phyloP scores from a whole-genome alignment of 2,888 invertebrate species.

The Siphonodentalium dalli region DNA sequence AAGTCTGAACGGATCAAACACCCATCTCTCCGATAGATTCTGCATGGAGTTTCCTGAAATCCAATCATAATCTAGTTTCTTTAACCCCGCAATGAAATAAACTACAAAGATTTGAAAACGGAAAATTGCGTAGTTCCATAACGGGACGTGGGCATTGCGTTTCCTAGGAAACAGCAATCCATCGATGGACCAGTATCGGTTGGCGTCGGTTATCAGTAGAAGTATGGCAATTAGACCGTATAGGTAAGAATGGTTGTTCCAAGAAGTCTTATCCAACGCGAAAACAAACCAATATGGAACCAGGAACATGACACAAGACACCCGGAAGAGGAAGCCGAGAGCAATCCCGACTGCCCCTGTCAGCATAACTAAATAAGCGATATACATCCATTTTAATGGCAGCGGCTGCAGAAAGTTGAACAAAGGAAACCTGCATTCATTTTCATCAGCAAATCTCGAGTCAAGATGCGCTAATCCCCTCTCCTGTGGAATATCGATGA shows the following conservation, averaged over 20 bases:
- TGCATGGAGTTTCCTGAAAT: not conserved
- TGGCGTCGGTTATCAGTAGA: slow-evolving; percentile 76
- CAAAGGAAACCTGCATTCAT: slow-evolving; percentile 85
- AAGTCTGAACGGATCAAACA: not conserved
- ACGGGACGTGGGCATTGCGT: slow-evolving; percentile 72
- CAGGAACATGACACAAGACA: slow-evolving; percentile 74
- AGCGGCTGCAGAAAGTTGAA: slow-evolving; percentile 75
- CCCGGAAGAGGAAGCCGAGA: slow-evolving; percentile 79
- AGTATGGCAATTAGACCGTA: slow-evolving; percentile 81
- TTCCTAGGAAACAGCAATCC: slow-evolving; percentile 68
- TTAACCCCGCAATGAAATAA: not conserved
- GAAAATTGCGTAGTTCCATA: slow-evolving; percentile 89
- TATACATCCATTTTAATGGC: slow-evolving; percentile 78
- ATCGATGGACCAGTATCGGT: slow-evolving; percentile 82
- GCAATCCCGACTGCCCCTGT: slow-evolving; percentile 72
- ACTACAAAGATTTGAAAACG: slow-evolving; percentile 70
- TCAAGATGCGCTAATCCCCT: slow-evolving; percentile 80
- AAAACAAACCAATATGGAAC: slow-evolving; percentile 87
- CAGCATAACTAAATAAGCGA: slow-evolving; percentile 81
- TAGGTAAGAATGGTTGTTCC: slow-evolving; percentile 95
- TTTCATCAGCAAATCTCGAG: slow-evolving; percentile 78
- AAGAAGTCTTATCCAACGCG: slow-evolving; percentile 84
- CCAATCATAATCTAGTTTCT: not conserved
- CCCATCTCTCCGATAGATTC: not conserved
- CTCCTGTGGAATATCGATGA: slow-evolving; percentile 85